A percentile compares a stretch with the other conserved stretches of the same genome.
Evolutionary conservation across 2,888 invertebrate genomes (phyloP).

Genomic region (Zaprionus obscuricornis): DNA sequence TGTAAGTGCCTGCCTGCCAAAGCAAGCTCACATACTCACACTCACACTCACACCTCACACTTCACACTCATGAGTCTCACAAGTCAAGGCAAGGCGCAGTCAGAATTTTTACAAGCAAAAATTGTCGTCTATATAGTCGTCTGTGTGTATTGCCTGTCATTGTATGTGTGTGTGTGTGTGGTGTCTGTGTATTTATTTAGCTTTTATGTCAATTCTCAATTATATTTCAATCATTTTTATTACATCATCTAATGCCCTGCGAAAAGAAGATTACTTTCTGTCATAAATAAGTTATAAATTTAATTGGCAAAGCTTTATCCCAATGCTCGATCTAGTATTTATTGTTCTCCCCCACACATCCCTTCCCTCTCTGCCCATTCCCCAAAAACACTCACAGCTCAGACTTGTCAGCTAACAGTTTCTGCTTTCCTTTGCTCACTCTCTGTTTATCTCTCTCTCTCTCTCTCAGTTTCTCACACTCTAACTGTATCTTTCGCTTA

Average conservation of each 20-base stretch:
- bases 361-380: conserved; percentile 2
- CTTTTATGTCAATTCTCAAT: conserved; percentile 77
- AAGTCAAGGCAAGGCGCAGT: conserved; percentile 12
- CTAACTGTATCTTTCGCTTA: conserved; percentile 50
- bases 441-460: background rate
- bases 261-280: conserved; percentile 72
- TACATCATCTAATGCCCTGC: conserved; percentile 71
- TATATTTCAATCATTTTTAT: conserved; percentile 79
- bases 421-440: no score
- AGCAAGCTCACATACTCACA: no score
- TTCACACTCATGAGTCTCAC: no score
- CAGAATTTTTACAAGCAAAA: conserved; percentile 60
- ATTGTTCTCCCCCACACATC: conserved; percentile 12
- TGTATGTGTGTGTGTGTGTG: conserved; percentile 8
- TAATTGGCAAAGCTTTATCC: conserved; percentile 72
- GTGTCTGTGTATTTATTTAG: conserved; percentile 51
- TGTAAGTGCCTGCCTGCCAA: conserved; percentile 71
- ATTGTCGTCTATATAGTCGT: conserved; percentile 15
- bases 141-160: background rate
- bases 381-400: no score
- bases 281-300: conserved; percentile 70
- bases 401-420: no score
- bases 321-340: conserved; percentile 1
- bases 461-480: conserved; percentile 1
- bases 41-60: background rate